Percentiles rank a stretch among this genome's conserved stretches.
Conservation (phyloP, 2,797 vertebrate genomes). For the Sparus aurata region DNA sequence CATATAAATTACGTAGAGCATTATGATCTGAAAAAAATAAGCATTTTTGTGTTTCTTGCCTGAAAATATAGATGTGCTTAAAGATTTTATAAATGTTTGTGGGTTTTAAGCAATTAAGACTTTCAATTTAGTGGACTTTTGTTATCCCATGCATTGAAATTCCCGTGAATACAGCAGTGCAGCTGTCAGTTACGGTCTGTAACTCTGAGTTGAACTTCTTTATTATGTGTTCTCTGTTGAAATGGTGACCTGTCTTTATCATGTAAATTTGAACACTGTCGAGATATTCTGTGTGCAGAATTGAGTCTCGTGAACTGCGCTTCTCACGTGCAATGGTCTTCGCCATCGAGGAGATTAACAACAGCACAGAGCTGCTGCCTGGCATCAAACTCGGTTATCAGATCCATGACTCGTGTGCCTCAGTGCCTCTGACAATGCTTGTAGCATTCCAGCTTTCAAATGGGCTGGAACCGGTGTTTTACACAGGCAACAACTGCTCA, state of each 20-base stretch:
- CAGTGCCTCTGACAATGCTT: conserved; percentile 59
- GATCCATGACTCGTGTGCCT: conserved; percentile 73
- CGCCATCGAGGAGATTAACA: conserved; percentile 77
- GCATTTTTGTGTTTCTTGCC: too few relatives aligned
- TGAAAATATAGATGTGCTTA: too few relatives aligned
- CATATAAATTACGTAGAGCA: too few relatives aligned
- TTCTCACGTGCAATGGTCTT: conserved; percentile 71
- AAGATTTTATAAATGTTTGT: too few relatives aligned
- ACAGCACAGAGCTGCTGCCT: conserved; percentile 71
- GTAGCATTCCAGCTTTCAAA: conserved; percentile 69
- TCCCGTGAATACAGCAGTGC: background rate
- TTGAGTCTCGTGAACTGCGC: conserved; percentile 63
- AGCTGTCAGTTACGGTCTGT: background rate
- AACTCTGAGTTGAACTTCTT: background rate
- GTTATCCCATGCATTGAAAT: background rate
- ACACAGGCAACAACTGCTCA: conserved; percentile 42
- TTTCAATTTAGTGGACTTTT: too few relatives aligned
- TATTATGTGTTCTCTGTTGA: background rate
- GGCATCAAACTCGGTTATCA: conserved; percentile 71
- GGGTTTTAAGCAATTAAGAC: too few relatives aligned
- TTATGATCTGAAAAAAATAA: too few relatives aligned
- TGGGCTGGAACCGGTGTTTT: conserved; percentile 54
- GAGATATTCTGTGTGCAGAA: conserved; percentile 38
- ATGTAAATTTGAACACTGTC: background rate
- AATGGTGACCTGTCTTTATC: background rate